phyloP scores from a whole-genome alignment of 2,888 invertebrate genomes.

The Xestia xanthographa region DNA sequence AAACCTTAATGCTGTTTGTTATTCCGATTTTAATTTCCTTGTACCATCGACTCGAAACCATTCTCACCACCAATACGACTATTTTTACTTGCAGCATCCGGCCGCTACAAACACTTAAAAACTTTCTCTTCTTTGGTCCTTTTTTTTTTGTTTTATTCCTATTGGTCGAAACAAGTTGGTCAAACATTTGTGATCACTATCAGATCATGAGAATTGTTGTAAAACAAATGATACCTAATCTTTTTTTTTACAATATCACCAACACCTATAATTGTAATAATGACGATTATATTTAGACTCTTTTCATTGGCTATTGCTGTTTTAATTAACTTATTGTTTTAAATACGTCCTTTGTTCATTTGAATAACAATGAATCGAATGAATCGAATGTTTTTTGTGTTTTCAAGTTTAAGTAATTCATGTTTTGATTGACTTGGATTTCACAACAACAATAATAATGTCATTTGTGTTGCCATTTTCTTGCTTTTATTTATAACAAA shows the following conservation, averaged over 20 bases:
- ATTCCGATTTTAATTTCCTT: neutral
- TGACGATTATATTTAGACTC: neutral
- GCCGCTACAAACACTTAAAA: no score
- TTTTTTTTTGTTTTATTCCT: no score
- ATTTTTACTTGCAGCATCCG: no score
- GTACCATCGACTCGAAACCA: neutral
- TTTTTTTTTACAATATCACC: neutral
- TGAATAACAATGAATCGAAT: neutral
- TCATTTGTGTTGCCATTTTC: neutral
- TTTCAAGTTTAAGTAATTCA: neutral
- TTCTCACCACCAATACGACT: no score
- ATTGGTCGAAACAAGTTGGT: no score
- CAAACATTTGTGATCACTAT: no score
- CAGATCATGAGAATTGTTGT: no score
- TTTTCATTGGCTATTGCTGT: neutral
- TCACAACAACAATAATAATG: neutral
- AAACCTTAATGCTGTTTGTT: neutral
- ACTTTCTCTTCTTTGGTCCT: no score
- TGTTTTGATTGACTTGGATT: neutral
- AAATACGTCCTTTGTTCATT: constrained; percentile 1
- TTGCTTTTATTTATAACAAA: neutral
- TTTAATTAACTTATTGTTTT: neutral
- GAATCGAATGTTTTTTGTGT: neutral
- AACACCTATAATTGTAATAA: constrained; percentile 1
- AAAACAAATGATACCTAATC: no score